Base-by-base conservation (phyloP, 2,113 vertebrate species). In the Pipa parva region DNA sequence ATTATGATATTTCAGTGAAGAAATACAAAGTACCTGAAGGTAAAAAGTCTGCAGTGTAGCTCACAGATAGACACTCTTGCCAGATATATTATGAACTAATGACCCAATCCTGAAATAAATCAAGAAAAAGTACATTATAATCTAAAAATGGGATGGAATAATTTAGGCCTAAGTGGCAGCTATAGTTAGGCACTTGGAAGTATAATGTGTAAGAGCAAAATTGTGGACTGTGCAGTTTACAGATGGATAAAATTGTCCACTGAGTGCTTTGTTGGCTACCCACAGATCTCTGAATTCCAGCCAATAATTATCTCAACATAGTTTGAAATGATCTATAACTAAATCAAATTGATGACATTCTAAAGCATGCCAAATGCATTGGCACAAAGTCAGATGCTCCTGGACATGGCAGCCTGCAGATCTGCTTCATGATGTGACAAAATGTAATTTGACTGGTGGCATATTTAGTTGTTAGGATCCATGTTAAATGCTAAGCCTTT, bases 281-380 rank as follows among this genome's bases (percentile, higher is more conserved):
- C 78, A 59, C 31, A 11, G 52, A 73, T 66, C 63, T 72, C 59
- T 78, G 74, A 82, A 72, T 46, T 29, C 56, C 68, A 78, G 79
- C 83, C 85, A 87, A 72, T 83, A 82, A 83, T 87, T 80, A 74
- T 81, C 63, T 76, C 59, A 77, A 71, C 76, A 77, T 80, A 77
- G 80, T 31, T 63, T 79, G 74, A 82, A 83, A 83, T 84, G 79
- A 82, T 86, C 76, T 82, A 75, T 70, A 78, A 81, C 81, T 87
- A 85, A 87, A 83, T 87, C 75, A 83, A 84, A 83, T 57, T 79
- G 84, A 86, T 83, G 82, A 83, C 74, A 81, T 66, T 54, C 22
- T 7, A 65, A 83, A 71, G 77, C 73, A 76, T 75, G 86, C 84
- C 83, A 84, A 84, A 83, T 29, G 48, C 72, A 76, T 81, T 88